Evolutionary conservation across 2,113 vertebrate genomes (phyloP).

Genomic region (Oxyruncus cristatus): DNA sequence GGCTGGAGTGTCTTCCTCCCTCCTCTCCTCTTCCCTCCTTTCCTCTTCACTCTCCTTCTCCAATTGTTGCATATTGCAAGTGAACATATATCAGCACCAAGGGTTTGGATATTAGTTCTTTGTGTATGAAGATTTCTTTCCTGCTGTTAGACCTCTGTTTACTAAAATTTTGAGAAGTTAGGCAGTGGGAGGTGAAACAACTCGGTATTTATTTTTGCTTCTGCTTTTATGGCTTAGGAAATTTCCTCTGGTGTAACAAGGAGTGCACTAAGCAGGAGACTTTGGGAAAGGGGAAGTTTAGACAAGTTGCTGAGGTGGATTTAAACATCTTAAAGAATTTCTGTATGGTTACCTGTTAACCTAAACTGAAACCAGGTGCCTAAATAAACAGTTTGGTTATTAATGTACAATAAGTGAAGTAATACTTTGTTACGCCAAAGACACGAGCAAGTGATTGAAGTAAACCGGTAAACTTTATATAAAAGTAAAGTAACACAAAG

Average conservation of each 20-base stretch:
- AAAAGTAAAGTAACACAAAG: neutral
- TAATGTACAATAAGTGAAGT: neutral
- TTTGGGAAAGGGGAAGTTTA: neutral
- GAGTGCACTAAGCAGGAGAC: neutral
- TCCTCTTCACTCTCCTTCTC: neutral
- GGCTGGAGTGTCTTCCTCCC: neutral
- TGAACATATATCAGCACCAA: neutral
- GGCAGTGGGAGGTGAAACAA: neutral
- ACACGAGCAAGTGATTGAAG: neutral
- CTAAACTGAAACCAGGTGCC: neutral
- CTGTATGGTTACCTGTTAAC: neutral
- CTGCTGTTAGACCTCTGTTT: neutral
- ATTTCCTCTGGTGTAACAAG: neutral
- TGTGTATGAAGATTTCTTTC: neutral
- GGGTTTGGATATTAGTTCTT: neutral
- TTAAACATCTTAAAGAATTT: neutral
- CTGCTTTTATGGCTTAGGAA: neutral
- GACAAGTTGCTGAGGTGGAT: neutral
- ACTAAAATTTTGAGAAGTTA: neutral
- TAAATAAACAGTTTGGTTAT: neutral
- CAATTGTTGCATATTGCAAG: neutral
- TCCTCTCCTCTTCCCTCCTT: neutral
- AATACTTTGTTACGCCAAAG: neutral
- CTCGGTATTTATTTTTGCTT: neutral
- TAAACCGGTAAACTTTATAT: neutral